A percentile compares a stretch with the other conserved stretches of the same genome.
Conservation (phyloP, 2,113 vertebrate species). For the Rattus norvegicus region DNA sequence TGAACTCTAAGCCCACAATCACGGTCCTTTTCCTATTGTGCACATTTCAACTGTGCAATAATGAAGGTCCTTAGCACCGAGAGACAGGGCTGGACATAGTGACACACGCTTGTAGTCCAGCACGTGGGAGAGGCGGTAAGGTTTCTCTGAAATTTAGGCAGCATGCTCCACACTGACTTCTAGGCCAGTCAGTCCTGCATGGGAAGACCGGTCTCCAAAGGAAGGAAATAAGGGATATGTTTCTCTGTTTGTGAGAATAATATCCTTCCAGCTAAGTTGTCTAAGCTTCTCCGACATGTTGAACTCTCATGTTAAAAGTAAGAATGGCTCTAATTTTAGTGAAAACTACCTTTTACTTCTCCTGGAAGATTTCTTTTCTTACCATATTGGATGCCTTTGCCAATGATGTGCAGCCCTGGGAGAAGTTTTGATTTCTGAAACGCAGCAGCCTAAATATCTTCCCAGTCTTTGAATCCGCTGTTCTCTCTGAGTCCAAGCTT, state of each 20-base stretch:
- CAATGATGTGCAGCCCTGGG: not conserved
- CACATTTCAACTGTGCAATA: not conserved
- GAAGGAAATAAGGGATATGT: not conserved
- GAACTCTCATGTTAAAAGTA: not conserved
- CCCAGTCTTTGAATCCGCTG: not conserved
- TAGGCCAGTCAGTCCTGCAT: not conserved
- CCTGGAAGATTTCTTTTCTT: not conserved
- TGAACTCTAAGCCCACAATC: not conserved
- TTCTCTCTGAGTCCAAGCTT: not conserved
- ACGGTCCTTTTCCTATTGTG: fast-evolving
- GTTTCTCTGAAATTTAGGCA: not conserved
- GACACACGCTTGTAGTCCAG: too few relatives aligned
- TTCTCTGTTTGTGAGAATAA: not conserved
- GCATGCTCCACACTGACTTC: not conserved
- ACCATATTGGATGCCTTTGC: not conserved
- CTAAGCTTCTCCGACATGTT: not conserved
- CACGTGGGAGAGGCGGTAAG: not conserved
- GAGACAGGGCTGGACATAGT: not conserved
- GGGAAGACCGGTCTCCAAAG: not conserved
- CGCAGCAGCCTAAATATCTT: not conserved
- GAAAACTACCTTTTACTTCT: not conserved
- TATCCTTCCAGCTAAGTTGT: not conserved
- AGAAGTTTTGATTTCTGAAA: not conserved
- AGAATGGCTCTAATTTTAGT: not conserved
- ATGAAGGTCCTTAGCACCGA: not conserved